phyloP scores from a whole-genome alignment of 1,140 invertebrate genomes.

The Colletes gigas region DNA sequence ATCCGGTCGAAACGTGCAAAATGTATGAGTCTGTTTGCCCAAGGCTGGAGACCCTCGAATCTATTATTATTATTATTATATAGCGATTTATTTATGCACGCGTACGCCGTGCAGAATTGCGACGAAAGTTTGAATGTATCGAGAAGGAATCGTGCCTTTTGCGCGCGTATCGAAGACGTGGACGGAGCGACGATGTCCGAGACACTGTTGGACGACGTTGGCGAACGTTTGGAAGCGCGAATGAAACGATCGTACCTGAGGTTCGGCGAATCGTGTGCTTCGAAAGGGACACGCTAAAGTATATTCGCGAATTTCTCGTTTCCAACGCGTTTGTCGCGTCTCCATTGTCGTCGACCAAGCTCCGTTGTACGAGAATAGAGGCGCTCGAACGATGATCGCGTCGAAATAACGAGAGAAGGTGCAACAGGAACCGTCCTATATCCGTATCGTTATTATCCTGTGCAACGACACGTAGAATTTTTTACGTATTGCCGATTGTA shows the following conservation, averaged over 20 bases:
- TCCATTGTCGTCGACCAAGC: background rate
- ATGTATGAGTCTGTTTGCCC: too few species aligned
- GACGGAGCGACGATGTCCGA: background rate
- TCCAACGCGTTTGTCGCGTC: background rate
- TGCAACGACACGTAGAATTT: conserved; percentile 54
- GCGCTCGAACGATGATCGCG: conserved; percentile 4
- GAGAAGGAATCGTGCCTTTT: background rate
- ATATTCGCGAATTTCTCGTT: conserved; percentile 6
- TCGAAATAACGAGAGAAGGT: conserved; percentile 14
- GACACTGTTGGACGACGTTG: background rate
- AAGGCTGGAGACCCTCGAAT: too few species aligned
- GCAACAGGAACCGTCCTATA: conserved; percentile 61
- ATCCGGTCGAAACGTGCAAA: too few species aligned
- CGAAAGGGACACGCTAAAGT: background rate
- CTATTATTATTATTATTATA: conserved; percentile 37
- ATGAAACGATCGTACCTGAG: conserved; percentile 44
- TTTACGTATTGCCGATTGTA: conserved; percentile 68
- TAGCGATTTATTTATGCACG: conserved; percentile 36
- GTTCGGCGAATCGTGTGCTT: background rate
- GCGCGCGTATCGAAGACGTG: background rate
- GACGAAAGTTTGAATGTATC: background rate
- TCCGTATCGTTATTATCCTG: conserved; percentile 49
- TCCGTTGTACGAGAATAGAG: background rate
- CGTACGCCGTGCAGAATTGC: background rate
- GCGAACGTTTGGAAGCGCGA: background rate